Percentiles rank a stretch among this genome's conserved stretches.
phyloP scores from a whole-genome alignment of 37 sponge, comb jelly and placozoan species.

The Ianthella basta region DNA sequence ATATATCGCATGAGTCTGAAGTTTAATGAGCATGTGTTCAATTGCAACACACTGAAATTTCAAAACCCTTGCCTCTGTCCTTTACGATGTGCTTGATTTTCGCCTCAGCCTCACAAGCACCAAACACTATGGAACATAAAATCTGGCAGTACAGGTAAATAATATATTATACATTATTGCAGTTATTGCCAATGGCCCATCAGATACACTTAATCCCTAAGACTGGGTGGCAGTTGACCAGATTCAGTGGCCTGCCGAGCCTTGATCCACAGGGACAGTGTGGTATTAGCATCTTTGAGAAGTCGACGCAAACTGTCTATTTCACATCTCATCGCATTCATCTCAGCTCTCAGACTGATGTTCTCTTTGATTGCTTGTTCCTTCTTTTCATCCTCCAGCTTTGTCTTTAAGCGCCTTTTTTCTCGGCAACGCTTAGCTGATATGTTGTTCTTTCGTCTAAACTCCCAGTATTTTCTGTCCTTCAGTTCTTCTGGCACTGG shows the following conservation, averaged over 20 bases:
- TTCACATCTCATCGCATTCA: slow-evolving; percentile 72
- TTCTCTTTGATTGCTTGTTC: slow-evolving; percentile 69
- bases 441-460: slow-evolving; percentile 68
- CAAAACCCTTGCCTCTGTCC: too few species aligned
- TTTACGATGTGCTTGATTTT: too few species aligned
- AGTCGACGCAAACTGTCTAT: slow-evolving; percentile 70
- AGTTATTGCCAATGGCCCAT: too few species aligned
- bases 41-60: too few species aligned
- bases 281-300: slow-evolving; percentile 77
- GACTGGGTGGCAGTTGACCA: slow-evolving; percentile 55
- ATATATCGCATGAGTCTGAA: too few species aligned
- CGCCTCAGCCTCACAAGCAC: too few species aligned
- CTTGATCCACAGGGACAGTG: slow-evolving; percentile 77
- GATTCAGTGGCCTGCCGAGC: slow-evolving; percentile 76
- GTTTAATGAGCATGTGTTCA: too few species aligned
- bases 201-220: too few species aligned
- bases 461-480: slow-evolving; percentile 76
- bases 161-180: too few species aligned
- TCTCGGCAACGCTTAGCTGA: slow-evolving; percentile 76
- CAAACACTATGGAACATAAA: too few species aligned
- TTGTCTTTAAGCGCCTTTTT: slow-evolving; percentile 47
- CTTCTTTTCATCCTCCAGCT: slow-evolving; percentile 51
- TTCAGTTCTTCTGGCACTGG: slow-evolving; percentile 71
- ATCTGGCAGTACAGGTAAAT: too few species aligned
- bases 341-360: slow-evolving; percentile 64